Conservation (phyloP, 2,113 vertebrate species). For the Lutjanus erythropterus region DNA sequence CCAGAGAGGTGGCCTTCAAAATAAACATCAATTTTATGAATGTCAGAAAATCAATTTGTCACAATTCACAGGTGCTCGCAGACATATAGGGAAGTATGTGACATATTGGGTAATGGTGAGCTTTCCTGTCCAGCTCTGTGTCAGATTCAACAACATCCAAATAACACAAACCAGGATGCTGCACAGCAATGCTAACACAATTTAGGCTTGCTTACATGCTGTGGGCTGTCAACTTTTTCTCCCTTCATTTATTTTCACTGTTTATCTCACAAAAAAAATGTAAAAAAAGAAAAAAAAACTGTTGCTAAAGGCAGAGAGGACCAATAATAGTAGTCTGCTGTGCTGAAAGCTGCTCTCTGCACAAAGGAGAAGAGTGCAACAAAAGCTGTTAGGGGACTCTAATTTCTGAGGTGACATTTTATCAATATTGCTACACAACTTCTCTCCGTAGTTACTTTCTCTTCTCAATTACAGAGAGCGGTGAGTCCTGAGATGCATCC, state of each 20-base stretch:
- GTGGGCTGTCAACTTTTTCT: conserved; percentile 16
- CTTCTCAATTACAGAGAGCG: conserved; percentile 63
- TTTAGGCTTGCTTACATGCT: conserved; percentile 24
- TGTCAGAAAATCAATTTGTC: conserved; percentile 59
- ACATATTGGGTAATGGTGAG: conserved; percentile 7
- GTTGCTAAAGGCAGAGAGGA: conserved; percentile 26
- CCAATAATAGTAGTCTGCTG: conserved; percentile 9
- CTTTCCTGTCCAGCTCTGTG: conserved; percentile 2
- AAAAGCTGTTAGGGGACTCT: conserved; percentile 72
- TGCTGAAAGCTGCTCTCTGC: conserved; percentile 51
- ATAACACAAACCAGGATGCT: conserved; percentile 7
- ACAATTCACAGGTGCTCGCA: conserved; percentile 47
- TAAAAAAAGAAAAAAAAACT: conserved; percentile 3
- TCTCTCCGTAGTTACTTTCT: conserved; percentile 60
- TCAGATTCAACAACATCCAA: conserved; percentile 15
- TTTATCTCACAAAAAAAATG: conserved; percentile 21
- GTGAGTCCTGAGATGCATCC: conserved; percentile 22
- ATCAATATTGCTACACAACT: conserved; percentile 74
- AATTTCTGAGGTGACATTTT: conserved; percentile 80
- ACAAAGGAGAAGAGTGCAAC: conserved; percentile 47
- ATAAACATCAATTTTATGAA: conserved; percentile 48
- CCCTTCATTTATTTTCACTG: conserved; percentile 35
- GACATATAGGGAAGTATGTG: conserved; percentile 20
- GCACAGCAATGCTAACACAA: conserved; percentile 1
- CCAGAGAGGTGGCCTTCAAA: conserved; percentile 36